Base-by-base conservation (phyloP, 2,797 vertebrate genomes). In the Danio aesculapii region DNA sequence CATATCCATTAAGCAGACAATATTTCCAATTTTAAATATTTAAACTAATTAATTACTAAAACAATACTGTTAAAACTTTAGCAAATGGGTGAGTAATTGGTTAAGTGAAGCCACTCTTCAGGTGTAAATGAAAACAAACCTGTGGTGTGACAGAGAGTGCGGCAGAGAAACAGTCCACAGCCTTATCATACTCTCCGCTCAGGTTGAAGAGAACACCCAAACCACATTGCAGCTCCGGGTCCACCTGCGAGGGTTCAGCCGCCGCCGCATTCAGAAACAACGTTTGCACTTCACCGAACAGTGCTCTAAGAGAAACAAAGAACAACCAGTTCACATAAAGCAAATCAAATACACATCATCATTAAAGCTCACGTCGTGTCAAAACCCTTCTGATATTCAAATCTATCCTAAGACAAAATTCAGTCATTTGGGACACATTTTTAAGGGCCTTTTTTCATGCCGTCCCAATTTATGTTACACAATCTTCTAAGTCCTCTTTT, bases 181-280 rank as follows among this genome's bases (percentile, higher is more conserved):
- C 98, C 84, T 99, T 99, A 92, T 99, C 97, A 0, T 98, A 99
- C 77, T 99, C 98, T 50, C 97, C 96, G 0, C 98, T 99, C 67
- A 99, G 94, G 90, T 99, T 99, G 91, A 99, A 99, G 59, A 99
- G 96, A 67, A 99, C 98, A 0, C 98, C 98, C 61, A 99, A 89
- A 21, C 98, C 98, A 82, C 98, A 99, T 88, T 99, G 98, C 81
- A 99, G 95, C 77, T 99, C 97, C 0, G 98, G 96, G 90, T 99
- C 98, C 58, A 99, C 96, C 63, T 94, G 90, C 0, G 93, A 84
- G 0, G 96, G 96, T 88, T 98, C 96, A 66, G 94, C 91, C 81
- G 95, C 95, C 8, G 98, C 98, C 0, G 98, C 97, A 10, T 90
- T 93, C 75, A 99, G 89, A 89, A 96, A 99, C 78, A 99, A 89